A percentile compares a stretch with the other conserved stretches of the same genome.
These are phyloP conservation scores for Cantharis nigra DNA, from an alignment of 2,888 invertebrate species.

Conservation along the genomic window DNA sequence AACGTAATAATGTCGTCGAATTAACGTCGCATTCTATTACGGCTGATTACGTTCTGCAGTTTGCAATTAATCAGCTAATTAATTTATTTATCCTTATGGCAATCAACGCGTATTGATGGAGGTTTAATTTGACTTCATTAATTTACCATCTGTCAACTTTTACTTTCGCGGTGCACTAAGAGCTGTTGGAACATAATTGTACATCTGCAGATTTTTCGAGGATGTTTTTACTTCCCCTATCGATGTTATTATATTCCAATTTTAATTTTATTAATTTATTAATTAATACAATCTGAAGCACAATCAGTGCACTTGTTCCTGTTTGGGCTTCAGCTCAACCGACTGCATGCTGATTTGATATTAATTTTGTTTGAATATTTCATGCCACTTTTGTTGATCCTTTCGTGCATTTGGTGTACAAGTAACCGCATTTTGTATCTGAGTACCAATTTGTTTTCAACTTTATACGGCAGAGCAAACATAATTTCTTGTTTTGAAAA, in stretches of 20 bases:
- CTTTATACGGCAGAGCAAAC: background rate
- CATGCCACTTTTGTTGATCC: background rate
- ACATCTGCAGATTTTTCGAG: too few species aligned
- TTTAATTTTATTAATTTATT: background rate
- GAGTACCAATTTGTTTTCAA: background rate
- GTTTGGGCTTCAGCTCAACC: background rate
- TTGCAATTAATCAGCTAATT: background rate
- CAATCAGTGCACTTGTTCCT: background rate
- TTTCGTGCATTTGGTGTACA: background rate
- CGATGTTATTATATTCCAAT: background rate
- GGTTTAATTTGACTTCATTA: too few species aligned
- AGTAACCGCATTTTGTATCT: background rate
- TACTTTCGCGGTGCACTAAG: too few species aligned
- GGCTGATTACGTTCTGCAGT: background rate
- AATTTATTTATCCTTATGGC: background rate
- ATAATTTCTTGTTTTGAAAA: background rate
- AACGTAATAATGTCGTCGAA: too few species aligned
- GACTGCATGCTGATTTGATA: background rate
- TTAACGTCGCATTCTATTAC: too few species aligned
- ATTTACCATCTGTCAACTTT: too few species aligned
- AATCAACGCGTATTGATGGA: too few species aligned
- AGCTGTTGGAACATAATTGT: too few species aligned
- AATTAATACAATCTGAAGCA: background rate
- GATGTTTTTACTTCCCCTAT: too few species aligned
- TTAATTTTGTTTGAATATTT: background rate